Base-by-base conservation (phyloP, 2,113 vertebrate genomes). In the Callipepla californica region DNA sequence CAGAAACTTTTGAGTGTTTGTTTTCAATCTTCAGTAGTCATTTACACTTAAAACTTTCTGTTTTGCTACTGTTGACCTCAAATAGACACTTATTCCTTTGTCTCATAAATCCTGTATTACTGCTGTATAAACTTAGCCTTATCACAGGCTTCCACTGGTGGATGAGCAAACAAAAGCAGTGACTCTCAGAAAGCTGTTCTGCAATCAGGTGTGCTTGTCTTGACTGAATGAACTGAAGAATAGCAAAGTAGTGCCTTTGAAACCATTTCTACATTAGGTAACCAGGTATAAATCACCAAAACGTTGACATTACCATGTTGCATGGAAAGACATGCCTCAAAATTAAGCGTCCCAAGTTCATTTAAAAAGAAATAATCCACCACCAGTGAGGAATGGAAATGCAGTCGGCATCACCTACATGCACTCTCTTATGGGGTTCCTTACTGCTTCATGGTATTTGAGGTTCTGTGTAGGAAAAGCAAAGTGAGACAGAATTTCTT, bases 101-200 rank as follows among this genome's bases (percentile, higher is more conserved):
- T 48, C 59, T 66, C 78, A 86, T 79, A 94, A 86, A 65, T 87
- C 77, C 93, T 45, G 9, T 38, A 79, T 59, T 89, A 74, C 23
- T 58, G 57, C n/a, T 81, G 36, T 59, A 59, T 55, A 89, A 89
- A 65, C 67, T 66, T 36, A 26, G 50, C 62, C 87, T 92, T 92
- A 90, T 90, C 82, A n/a, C 45, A 70, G 20, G 57, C 45, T 90
- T 87, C 78, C 78, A 91, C 88, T 84, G 63, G 57, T 48, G 50
- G 50, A 76, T 69, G 67, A 75, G 38, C 50, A 76, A 66, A 94
- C 50, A 92, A 61, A 79, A 55, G 62, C 57, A 83, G 74, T 1
- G 32, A 66, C 36, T 87, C 78, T 22, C 14, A 0, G 50, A 48
- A 86, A 75, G 73, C 44, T 3, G 1, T 66, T 80, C 44, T 19